Evolutionary conservation across 2,113 vertebrate genomes (phyloP), one percentile per base, ranked within the genome.

Genomic region (Sapayoa aenigma): DNA sequence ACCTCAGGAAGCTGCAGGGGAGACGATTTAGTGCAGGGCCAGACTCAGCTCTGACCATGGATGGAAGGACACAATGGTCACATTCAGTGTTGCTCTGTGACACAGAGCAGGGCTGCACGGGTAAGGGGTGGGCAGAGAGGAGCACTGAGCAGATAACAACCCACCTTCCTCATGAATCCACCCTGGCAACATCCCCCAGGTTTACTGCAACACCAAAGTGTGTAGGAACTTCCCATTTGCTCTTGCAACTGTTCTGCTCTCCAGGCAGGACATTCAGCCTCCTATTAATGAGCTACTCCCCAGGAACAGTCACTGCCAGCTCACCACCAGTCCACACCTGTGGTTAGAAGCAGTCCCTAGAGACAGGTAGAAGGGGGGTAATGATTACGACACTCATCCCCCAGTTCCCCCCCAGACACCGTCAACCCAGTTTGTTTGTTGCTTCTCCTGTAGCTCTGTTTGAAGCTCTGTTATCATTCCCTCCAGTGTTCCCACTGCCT

Each of bases 331-430:
- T 17, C 46, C 17, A 25, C n/a, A 30, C 1, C 9, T 35, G 6
- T 2, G 23, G 11, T 1, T 3, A 79, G 56, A 58, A 68, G 31
- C 49, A 50, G 14, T 3, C 62, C 23, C 33, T 20, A 19, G 33
- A 47, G 66, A 65, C 55, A 23, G 2, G 5, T 30, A 76, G 46
- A 9, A 46, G n/a, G 27, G 28, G 14, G 11, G 3, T 9, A 74
- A 10, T 10, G 25, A 0, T 0, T 14, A 6, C 12, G 13, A n/a
- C 47, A 35, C 9, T n/a, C 53, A 37, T 79, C 2, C 23, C 25
- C 2, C 8, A 31, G 27, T 21, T 44, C 8, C 27, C 1, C 10
- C 23, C 21, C 20, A 42, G 33, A 21, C 16, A 8, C 18, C 20
- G 9, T 37, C 31, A 11, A 85, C 59, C 69, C 31, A 4, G 27